These are phyloP conservation scores for Mirounga angustirostris DNA, from an alignment of 2,113 vertebrate species.

Conservation along the genomic window DNA sequence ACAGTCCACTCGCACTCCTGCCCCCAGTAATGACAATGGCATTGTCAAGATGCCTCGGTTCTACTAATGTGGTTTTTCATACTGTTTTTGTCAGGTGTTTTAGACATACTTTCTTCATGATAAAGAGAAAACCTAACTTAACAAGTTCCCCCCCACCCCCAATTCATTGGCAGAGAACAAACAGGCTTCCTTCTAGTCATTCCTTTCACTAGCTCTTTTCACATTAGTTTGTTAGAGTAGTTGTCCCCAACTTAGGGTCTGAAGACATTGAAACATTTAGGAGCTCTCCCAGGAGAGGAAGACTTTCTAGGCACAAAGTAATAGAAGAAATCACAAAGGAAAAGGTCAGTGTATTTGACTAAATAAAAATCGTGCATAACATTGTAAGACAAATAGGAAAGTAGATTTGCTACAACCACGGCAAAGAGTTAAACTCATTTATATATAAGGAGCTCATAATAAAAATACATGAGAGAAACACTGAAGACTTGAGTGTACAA, in stretches of 20 bases:
- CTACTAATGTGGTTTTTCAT: neutral
- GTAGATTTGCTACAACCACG: neutral
- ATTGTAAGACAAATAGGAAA: neutral
- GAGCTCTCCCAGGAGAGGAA: neutral
- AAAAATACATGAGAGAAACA: neutral
- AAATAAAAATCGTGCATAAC: neutral
- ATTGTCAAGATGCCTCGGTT: neutral
- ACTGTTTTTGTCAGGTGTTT: neutral
- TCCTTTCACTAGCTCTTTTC: neutral
- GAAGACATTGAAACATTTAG: neutral
- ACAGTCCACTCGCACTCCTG: neutral
- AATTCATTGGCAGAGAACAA: neutral
- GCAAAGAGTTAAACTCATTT: neutral
- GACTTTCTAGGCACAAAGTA: neutral
- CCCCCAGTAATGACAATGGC: neutral
- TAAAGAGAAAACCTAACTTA: neutral
- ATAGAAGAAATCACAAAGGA: neutral
- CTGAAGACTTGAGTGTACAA: neutral
- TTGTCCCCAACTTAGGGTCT: neutral
- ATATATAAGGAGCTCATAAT: neutral
- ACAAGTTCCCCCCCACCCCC: neutral
- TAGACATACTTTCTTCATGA: neutral
- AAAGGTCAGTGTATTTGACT: neutral
- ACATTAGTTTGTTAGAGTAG: neutral
- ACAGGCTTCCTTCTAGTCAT: neutral